Conservation (phyloP, 2,797 vertebrate genomes). For the Agapornis canus region DNA sequence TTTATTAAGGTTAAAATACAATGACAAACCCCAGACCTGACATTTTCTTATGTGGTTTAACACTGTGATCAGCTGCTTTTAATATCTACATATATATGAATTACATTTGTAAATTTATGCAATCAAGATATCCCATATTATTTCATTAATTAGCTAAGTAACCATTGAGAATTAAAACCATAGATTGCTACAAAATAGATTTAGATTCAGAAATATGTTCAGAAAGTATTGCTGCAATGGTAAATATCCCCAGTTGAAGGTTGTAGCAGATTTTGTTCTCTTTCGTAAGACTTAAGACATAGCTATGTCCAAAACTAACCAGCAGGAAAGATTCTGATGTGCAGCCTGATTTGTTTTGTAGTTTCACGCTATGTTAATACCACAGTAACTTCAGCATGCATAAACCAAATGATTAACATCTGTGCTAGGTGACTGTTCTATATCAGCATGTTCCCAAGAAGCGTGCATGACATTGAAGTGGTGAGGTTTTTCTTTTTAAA, state of each 20-base stretch:
- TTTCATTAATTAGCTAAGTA: not conserved
- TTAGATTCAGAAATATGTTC: not conserved
- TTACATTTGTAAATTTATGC: not conserved
- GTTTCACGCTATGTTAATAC: not conserved
- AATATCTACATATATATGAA: not conserved
- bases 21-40: not conserved
- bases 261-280: not conserved
- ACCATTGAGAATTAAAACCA: not conserved
- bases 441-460: not conserved
- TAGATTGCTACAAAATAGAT: not conserved
- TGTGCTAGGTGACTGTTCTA: not conserved
- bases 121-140: not conserved
- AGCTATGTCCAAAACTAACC: not conserved
- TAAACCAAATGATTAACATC: not conserved
- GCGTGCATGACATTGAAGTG: not conserved
- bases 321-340: not conserved
- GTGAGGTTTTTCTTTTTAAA: not conserved
- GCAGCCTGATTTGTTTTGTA: not conserved
- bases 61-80: not conserved
- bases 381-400: not conserved
- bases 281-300: not conserved
- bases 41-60: not conserved
- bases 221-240: not conserved
- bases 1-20: not conserved
- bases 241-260: not conserved